These are phyloP conservation scores for Apodemia hepburni DNA, from an alignment of 2,888 invertebrate species.

Conservation along the genomic window DNA sequence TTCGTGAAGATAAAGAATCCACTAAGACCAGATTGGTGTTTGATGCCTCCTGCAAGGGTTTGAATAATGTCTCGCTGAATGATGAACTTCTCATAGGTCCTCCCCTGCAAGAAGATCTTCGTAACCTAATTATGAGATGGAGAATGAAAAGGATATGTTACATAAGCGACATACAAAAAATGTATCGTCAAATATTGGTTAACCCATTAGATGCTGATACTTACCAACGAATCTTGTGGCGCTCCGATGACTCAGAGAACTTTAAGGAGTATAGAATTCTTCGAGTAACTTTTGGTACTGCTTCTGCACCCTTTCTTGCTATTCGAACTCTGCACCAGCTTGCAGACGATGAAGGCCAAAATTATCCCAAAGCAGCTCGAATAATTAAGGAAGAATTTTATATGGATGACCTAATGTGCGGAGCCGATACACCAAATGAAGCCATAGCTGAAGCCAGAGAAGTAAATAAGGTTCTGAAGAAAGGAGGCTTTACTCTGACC, in stretches of 20 bases:
- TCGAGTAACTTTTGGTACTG: too few species aligned
- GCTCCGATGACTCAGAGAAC: not conserved
- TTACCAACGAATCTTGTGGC: conserved; percentile 4
- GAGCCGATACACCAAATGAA: too few species aligned
- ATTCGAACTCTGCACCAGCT: too few species aligned
- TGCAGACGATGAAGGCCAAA: too few species aligned
- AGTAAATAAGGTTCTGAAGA: too few species aligned
- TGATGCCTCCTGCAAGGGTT: conserved; percentile 2
- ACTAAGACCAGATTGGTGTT: conserved; percentile 17
- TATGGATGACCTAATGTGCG: too few species aligned
- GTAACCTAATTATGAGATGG: not conserved
- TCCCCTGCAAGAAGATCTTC: not conserved
- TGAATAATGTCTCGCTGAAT: not conserved
- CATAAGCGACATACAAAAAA: not conserved
- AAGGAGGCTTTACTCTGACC: too few species aligned
- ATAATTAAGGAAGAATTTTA: too few species aligned
- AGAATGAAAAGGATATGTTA: not conserved
- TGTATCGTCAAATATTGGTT: not conserved
- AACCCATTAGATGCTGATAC: not conserved
- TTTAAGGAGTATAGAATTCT: too few species aligned
- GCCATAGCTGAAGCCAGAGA: too few species aligned
- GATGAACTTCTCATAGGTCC: not conserved
- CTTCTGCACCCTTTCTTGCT: too few species aligned
- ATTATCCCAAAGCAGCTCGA: too few species aligned
- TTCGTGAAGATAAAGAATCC: conserved; percentile 4